Conservation (phyloP, 2,888 invertebrate species). For the Coenonympha glycerion region DNA sequence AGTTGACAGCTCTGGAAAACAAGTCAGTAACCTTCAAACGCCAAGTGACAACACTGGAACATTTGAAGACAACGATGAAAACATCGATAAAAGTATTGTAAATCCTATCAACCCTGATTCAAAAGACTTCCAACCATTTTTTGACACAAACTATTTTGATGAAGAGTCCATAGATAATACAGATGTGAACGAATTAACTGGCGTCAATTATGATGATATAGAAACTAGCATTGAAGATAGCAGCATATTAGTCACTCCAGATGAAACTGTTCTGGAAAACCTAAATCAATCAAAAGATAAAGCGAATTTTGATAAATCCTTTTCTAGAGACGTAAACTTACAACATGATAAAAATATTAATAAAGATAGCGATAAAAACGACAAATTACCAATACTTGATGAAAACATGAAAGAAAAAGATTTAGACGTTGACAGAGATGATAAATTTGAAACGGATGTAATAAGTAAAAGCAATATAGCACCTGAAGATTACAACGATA, state of each 20-base stretch:
- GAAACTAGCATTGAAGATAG: conserved; percentile 46
- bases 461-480: conserved; percentile 18
- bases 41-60: no score
- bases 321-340: background rate
- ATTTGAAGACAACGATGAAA: conserved; percentile 24
- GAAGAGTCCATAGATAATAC: conserved; percentile 23
- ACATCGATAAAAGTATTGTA: conserved; percentile 26
- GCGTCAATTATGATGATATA: conserved; percentile 33
- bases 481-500: conserved; percentile 20
- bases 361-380: background rate
- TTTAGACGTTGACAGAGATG: conserved; percentile 1
- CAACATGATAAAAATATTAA: no score
- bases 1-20: no score
- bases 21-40: no score
- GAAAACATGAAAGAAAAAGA: conserved; percentile 11
- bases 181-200: conserved; percentile 21
- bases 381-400: background rate
- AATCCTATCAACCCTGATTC: conserved; percentile 14
- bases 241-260: conserved; percentile 38
- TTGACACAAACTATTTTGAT: conserved; percentile 24
- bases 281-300: conserved; percentile 2
- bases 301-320: background rate
- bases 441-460: conserved; percentile 12
- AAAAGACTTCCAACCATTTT: conserved; percentile 25
- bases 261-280: conserved; percentile 25